Evolutionary conservation across 2,888 invertebrate species (phyloP), one percentile per base, ranked within the genome.

Genomic region (Limnephilus lunatus): DNA sequence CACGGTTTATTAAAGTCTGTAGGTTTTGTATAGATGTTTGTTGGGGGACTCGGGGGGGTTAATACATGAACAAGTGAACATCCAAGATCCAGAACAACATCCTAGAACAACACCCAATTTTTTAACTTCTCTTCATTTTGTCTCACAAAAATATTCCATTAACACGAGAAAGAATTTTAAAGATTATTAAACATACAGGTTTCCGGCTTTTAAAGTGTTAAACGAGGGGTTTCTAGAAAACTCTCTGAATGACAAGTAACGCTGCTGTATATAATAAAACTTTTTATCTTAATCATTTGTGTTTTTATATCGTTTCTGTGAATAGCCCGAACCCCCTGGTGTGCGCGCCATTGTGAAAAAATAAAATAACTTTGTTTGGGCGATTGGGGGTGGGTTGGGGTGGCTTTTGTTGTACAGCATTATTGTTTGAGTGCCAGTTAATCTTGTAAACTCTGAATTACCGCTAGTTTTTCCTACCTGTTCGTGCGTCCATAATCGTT

Each of bases 371-470:
- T n/a, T 68, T 25, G 68, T 68, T 68, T 68, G 68, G 68, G 68
- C n/a, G 9, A 2, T 25, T 68, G 68, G 68, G 68, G 68, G 68
- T 25, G 68, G 25, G 9, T 68, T 68, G 25, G 25, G 68, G 68
- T 68, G 25, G 68, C 68, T 68, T 68, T 68, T 68, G 68, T 68
- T 68, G 68, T 68, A 68, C 68, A 68, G 68, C 68, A 68, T 68
- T 68, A 68, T 35, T 68, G 25, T 68, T 68, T 68, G 68, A 68
- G 68, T 68, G 68, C 25, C 68, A 68, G 68, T 25, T 68, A 68
- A 68, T 68, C 68, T 68, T 68, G 68, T 68, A 68, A 68, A 68
- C 68, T 68, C 68, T 68, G 68, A 68, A 68, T 68, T 68, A 68
- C 68, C 68, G 7, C 68, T 68, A 68, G 68, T 68, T 68, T 68